Percentiles rank a stretch among this genome's conserved stretches.
Evolutionary conservation across 1,140 invertebrate species (phyloP).

Genomic region (Drosophila arizonae): DNA sequence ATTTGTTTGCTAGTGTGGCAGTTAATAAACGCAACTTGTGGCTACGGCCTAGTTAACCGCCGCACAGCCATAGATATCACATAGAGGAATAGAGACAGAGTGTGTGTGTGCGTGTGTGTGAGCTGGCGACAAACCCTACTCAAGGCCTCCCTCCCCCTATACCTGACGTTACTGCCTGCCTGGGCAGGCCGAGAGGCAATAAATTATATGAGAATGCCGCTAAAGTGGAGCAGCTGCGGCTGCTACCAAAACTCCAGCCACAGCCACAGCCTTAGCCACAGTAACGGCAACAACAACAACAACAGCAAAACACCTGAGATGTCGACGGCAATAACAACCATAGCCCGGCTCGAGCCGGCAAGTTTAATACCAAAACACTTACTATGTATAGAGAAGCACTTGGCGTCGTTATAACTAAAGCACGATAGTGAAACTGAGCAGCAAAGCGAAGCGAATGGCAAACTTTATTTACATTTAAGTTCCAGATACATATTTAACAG

Average conservation of each 20-base stretch:
- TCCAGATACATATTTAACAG: slow-evolving; percentile 39
- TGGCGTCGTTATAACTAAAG: slow-evolving; percentile 18
- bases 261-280: slow-evolving; percentile 23
- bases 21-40: slow-evolving; percentile 77
- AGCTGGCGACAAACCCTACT: slow-evolving; percentile 16
- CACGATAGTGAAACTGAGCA: too few species aligned
- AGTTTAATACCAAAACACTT: slow-evolving; percentile 39
- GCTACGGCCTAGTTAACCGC: slow-evolving; percentile 54
- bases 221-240: slow-evolving; percentile 77
- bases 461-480: slow-evolving; percentile 50
- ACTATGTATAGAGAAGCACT: slow-evolving; percentile 22
- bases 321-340: slow-evolving; percentile 24
- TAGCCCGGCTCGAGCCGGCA: slow-evolving; percentile 5
- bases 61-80: slow-evolving; percentile 31
- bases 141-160: slow-evolving; percentile 16
- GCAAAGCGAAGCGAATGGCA: background rate
- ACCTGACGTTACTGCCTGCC: slow-evolving; percentile 40
- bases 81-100: background rate
- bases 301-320: slow-evolving; percentile 41
- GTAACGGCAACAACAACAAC: slow-evolving; percentile 33
- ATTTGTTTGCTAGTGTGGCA: slow-evolving; percentile 67
- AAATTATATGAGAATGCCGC: slow-evolving; percentile 80
- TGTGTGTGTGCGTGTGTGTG: background rate
- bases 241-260: slow-evolving; percentile 35
- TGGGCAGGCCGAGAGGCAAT: slow-evolving; percentile 54